Conservation (phyloP, 2,888 invertebrate species). For the Parnassius mnemosyne region DNA sequence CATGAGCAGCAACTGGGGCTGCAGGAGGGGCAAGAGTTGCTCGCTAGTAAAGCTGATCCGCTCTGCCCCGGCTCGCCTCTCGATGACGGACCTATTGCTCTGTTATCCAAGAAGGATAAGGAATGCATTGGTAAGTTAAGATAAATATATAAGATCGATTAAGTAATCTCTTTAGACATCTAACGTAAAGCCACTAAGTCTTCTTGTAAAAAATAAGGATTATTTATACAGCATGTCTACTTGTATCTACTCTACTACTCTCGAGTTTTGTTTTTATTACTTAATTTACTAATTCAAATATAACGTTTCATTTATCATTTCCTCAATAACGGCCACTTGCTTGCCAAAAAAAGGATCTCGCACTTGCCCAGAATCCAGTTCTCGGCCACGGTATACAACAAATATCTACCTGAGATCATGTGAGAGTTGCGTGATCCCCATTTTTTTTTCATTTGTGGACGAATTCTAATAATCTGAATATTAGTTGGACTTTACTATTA, state of each 20-base stretch:
- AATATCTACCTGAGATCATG: conserved; percentile 70
- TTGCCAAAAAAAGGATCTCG: conserved; percentile 53
- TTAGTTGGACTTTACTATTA: too few relatives aligned
- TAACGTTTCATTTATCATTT: conserved; percentile 55
- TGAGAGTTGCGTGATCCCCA: conserved; percentile 58
- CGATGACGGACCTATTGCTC: conserved; percentile 81
- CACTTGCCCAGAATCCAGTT: conserved; percentile 70
- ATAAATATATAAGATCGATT: conserved; percentile 19
- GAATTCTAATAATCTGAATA: conserved; percentile 4
- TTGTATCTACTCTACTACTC: conserved; percentile 7
- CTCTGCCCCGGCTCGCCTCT: conserved; percentile 81
- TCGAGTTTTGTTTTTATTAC: conserved; percentile 7
- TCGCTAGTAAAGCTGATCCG: conserved; percentile 82
- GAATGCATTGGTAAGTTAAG: conserved; percentile 64
- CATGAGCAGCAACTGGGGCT: conserved; percentile 94
- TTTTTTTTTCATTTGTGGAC: conserved; percentile 32
- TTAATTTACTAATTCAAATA: conserved; percentile 29
- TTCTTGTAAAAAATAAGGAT: too few relatives aligned
- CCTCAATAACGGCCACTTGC: conserved; percentile 70
- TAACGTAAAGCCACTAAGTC: neutral
- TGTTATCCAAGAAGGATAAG: conserved; percentile 80
- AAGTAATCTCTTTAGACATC: conserved; percentile 39
- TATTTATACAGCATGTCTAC: too few relatives aligned
- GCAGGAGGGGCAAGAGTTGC: conserved; percentile 90
- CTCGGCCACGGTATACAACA: conserved; percentile 54